Conservation (phyloP, 1,140 invertebrate genomes). For the Phortica variegata region DNA sequence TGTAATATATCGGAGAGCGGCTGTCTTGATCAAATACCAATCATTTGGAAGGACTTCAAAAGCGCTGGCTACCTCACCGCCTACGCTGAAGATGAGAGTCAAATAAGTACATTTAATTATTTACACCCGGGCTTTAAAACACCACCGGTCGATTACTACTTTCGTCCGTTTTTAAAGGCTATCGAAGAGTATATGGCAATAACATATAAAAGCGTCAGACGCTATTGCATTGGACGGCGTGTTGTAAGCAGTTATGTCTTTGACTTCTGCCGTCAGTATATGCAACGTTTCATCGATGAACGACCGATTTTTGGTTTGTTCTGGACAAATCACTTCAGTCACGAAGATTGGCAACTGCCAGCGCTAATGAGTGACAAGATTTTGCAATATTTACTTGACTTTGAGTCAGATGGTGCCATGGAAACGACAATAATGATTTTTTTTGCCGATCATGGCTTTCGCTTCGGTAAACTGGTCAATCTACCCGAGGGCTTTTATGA, state of each 20-base stretch:
- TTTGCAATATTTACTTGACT: constrained; percentile 60
- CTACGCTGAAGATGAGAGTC: too few species aligned
- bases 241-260: constrained; percentile 60
- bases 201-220: too few species aligned
- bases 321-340: too few species aligned
- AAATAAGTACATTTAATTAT: constrained; percentile 79
- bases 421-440: constrained; percentile 72
- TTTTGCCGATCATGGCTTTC: constrained; percentile 86
- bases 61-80: too few species aligned
- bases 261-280: too few species aligned
- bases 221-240: constrained; percentile 62
- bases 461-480: constrained; percentile 74
- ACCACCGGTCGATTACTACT: constrained; percentile 78
- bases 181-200: too few species aligned
- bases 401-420: constrained; percentile 61
- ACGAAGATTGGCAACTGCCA: constrained; percentile 71
- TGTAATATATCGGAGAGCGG: neutral
- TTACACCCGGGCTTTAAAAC: constrained; percentile 71
- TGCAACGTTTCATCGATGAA: too few species aligned
- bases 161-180: constrained; percentile 69
- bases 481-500: constrained; percentile 74
- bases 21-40: constrained; percentile 2
- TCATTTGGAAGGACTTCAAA: constrained; percentile 52
- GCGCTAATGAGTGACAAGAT: constrained; percentile 65
- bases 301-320: too few species aligned